These are phyloP conservation scores for Hippocampus mohnikei DNA, from an alignment of 2,113 vertebrate species.

Conservation along the genomic window DNA sequence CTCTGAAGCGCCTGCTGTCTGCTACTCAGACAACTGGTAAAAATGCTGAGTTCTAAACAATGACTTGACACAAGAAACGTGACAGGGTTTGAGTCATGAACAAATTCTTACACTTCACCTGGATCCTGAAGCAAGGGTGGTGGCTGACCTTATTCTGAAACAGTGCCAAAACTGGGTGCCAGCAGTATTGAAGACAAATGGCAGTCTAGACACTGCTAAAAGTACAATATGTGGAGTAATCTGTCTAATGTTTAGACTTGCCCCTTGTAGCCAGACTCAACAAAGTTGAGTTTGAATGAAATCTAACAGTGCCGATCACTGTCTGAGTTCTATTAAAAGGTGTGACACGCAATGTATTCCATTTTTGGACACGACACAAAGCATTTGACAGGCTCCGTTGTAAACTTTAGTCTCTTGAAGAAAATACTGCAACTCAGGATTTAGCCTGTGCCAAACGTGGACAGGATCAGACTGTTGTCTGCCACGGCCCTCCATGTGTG, in stretches of 20 bases:
- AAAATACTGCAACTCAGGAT: conserved; percentile 25
- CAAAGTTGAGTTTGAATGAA: conserved; percentile 27
- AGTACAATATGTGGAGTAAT: conserved; percentile 47
- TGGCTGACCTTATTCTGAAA: conserved; percentile 13
- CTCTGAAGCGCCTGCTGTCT: conserved; percentile 45
- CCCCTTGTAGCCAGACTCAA: conserved; percentile 29
- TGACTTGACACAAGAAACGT: conserved; percentile 39
- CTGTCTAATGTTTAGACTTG: conserved; percentile 54
- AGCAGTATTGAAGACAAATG: conserved; percentile 34
- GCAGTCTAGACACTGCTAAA: conserved; percentile 56
- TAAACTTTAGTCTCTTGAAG: conserved; percentile 25
- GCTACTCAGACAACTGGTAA: conserved; percentile 48
- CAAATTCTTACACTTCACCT: conserved; percentile 22
- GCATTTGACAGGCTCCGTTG: conserved; percentile 15
- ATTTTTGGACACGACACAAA: conserved; percentile 25
- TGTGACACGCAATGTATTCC: conserved; percentile 23
- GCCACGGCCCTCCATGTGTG: conserved; percentile 46
- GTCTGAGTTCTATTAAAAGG: conserved; percentile 10
- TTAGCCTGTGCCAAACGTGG: conserved; percentile 35
- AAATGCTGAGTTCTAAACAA: conserved; percentile 48
- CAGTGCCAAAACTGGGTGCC: conserved; percentile 25
- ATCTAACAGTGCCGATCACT: conserved; percentile 24
- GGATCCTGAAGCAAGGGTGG: conserved; percentile 26
- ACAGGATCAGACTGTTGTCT: conserved; percentile 37
- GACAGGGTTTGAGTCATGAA: conserved; percentile 51